Evolutionary conservation across 2,888 invertebrate species (phyloP), one percentile per base, ranked within the genome.

Genomic region (Galerucella calmariensis): DNA sequence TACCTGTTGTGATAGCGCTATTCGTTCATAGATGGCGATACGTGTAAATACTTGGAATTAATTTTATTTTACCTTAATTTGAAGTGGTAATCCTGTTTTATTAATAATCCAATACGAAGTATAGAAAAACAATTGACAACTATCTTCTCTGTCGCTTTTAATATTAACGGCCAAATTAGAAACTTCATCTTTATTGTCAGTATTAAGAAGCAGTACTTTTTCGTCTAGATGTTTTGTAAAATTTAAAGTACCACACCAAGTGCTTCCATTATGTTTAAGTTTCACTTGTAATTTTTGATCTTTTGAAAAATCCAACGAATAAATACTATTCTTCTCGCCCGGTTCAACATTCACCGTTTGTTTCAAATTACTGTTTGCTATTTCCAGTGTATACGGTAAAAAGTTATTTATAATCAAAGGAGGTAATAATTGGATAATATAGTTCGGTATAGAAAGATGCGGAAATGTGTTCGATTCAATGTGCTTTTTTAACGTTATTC

Each of bases 31-130:
- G 2, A 58, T 41, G 35, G 35, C 35, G 8, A 24, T 58, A 58
- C 58, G 14, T 16, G 2, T 20, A 1, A 58, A 58, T 10, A 16
- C 0, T 24, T 3, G 35, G 8, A 41, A 41, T 9, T 10, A 58
- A 58, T 3, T 35, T 9, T 16, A 4, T 61, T 84, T 85, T 85
- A 94, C 95, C 90, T 94, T 93, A 79, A 95, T 90, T 85, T 94
- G 93, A 78, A 97, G 86, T 3, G 96, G 95, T 76, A 97, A 88
- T 14, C 94, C 94, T 4, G 95, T 94, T 87, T 95, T 95, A 88
- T 97, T 97, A 78, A 97, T 92, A 83, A 97, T 90, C 96, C 97
- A 97, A 86, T 94, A 96, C 16, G 95, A 94, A 1, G 95, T 92
- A 85, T 94, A 93, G 82, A 95, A 89, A 82, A 90, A 90, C 70